Percentiles rank a stretch among this genome's conserved stretches.
phyloP scores from a whole-genome alignment of 2,113 vertebrate genomes.

The Sylvia atricapilla region DNA sequence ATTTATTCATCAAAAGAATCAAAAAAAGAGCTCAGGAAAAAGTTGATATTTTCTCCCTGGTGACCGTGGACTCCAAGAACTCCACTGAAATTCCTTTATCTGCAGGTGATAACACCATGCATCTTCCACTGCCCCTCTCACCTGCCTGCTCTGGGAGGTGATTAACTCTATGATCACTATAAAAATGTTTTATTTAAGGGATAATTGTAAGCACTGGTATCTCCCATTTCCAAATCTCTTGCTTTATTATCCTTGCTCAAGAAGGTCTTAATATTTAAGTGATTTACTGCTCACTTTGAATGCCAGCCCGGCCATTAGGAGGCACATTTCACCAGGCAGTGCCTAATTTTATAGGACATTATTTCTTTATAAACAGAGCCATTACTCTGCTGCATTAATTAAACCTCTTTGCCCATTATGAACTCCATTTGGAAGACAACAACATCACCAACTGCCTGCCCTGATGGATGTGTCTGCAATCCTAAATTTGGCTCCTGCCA shows the following conservation, averaged over 20 bases:
- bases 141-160: constrained; percentile 35
- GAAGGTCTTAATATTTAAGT: constrained; percentile 79
- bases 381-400: constrained; percentile 75
- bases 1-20: constrained; percentile 49
- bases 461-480: constrained; percentile 48
- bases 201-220: constrained; percentile 67
- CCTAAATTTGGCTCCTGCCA: constrained; percentile 34
- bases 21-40: neutral
- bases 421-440: constrained; percentile 66
- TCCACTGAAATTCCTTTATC: neutral
- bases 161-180: constrained; percentile 72
- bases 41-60: neutral
- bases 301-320: constrained; percentile 74
- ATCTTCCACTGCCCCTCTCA: constrained; percentile 30
- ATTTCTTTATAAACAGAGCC: constrained; percentile 81
- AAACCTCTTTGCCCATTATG: constrained; percentile 66
- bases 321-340: constrained; percentile 66
- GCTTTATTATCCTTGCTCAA: constrained; percentile 75
- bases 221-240: constrained; percentile 70
- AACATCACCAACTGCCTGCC: neutral
- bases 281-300: constrained; percentile 79
- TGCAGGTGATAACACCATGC: neutral
- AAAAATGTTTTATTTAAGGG: constrained; percentile 78
- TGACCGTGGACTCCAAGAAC: neutral
- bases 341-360: constrained; percentile 78